A percentile compares a stretch with the other conserved stretches of the same genome.
These are phyloP conservation scores for Xylota sylvarum DNA, from an alignment of 2,888 invertebrate genomes.

Conservation along the genomic window DNA sequence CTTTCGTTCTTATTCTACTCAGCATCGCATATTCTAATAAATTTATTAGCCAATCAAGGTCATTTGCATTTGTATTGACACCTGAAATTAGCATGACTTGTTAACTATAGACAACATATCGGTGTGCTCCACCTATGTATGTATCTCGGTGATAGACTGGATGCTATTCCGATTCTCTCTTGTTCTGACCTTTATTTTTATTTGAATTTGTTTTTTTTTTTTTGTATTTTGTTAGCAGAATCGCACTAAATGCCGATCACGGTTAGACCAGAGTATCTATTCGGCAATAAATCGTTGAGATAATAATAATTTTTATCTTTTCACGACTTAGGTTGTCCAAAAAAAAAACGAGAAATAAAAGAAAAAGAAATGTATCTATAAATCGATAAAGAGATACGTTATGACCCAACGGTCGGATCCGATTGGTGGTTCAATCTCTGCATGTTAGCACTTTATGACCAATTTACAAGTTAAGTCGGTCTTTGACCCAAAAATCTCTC, in stretches of 20 bases:
- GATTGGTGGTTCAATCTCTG: constrained; percentile 19
- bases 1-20: background rate
- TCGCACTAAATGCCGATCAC: constrained; percentile 47
- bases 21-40: background rate
- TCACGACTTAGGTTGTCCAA: background rate
- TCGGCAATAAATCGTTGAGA: constrained; percentile 19
- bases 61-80: constrained; percentile 57
- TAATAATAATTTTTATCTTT: constrained; percentile 17
- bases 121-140: background rate
- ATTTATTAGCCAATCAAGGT: constrained; percentile 43
- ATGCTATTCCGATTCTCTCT: background rate
- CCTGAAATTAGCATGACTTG: constrained; percentile 58
- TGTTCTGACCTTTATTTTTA: constrained; percentile 48
- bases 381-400: constrained; percentile 25
- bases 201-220: background rate
- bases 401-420: constrained; percentile 15
- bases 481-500: constrained; percentile 62
- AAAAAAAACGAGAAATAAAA: background rate
- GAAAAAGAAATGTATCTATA: background rate
- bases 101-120: constrained; percentile 15
- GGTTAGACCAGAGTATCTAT: constrained; percentile 12
- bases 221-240: constrained; percentile 23
- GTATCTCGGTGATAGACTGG: background rate
- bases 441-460: constrained; percentile 20
- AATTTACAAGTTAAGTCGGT: constrained; percentile 56